Conservation (phyloP, 2,797 vertebrate genomes). For the Phrynocephalus forsythii region DNA sequence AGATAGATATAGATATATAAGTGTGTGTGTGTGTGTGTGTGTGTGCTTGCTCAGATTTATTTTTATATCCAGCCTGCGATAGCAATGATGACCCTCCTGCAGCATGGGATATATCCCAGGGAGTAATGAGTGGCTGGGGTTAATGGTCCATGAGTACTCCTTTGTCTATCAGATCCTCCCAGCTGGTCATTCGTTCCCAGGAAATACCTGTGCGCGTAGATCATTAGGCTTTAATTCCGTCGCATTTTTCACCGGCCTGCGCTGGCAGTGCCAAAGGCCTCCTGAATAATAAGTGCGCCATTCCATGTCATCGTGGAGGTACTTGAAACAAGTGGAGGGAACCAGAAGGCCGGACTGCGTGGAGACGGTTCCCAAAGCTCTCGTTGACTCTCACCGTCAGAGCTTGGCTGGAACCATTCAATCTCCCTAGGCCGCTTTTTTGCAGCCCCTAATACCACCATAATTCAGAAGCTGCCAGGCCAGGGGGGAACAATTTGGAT, state of each 20-base stretch:
- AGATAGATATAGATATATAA: too few relatives aligned
- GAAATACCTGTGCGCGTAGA: slow-evolving; percentile 46
- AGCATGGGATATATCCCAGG: slow-evolving; percentile 33
- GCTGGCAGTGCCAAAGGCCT: slow-evolving; percentile 28
- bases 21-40: too few relatives aligned
- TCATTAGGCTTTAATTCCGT: slow-evolving; percentile 47
- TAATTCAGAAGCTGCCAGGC: slow-evolving; percentile 38
- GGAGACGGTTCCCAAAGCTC: slow-evolving; percentile 26
- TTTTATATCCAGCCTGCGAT: slow-evolving; percentile 37
- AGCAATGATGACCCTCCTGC: slow-evolving; percentile 37
- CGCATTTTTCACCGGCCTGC: slow-evolving; percentile 34
- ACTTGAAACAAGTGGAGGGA: slow-evolving; percentile 1
- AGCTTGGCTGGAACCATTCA: slow-evolving; percentile 20
- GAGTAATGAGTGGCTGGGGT: slow-evolving; percentile 45
- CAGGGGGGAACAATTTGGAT: slow-evolving; percentile 5
- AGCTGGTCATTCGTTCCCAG: slow-evolving; percentile 45
- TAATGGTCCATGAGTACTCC: slow-evolving; percentile 41
- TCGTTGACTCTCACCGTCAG: slow-evolving; percentile 21
- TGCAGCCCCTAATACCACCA: slow-evolving; percentile 19
- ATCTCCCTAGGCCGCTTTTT: slow-evolving; percentile 29
- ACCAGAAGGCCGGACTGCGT: neutral
- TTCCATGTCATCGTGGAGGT: slow-evolving; percentile 6
- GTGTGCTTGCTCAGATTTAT: slow-evolving; percentile 1
- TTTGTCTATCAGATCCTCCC: slow-evolving; percentile 46
- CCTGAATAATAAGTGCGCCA: slow-evolving; percentile 30